Evolutionary conservation across 2,888 invertebrate genomes (phyloP).

Genomic region (Eulithis testata): DNA sequence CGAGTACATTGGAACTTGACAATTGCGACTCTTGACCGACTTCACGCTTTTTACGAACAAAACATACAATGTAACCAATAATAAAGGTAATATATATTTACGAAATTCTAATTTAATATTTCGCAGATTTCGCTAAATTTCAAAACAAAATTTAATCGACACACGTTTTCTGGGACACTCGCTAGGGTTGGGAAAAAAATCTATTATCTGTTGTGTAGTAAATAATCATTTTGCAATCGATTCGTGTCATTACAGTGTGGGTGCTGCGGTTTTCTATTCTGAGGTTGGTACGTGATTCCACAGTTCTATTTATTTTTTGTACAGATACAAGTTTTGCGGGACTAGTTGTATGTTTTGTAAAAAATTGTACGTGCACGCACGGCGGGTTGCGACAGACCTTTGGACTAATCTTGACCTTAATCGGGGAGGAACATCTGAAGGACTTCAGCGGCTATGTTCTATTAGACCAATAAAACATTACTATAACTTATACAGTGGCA

Average conservation of each 20-base stretch:
- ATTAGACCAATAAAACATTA: neutral
- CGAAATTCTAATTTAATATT: conserved; percentile 76
- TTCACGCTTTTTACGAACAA: conserved; percentile 66
- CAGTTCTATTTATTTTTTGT: conserved; percentile 62
- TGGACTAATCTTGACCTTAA: conserved; percentile 38
- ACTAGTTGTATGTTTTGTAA: conserved; percentile 67
- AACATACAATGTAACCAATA: conserved; percentile 64
- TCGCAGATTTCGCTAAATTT: conserved; percentile 77
- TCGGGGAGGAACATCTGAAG: conserved; percentile 15
- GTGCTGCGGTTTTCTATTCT: conserved; percentile 76
- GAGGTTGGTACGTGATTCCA: conserved; percentile 77
- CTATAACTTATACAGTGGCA: too few species aligned
- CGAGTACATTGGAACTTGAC: conserved; percentile 15
- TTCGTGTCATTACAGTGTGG: conserved; percentile 75
- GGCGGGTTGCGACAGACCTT: conserved; percentile 32
- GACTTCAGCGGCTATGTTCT: conserved; percentile 3
- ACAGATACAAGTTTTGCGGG: conserved; percentile 67
- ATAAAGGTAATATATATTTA: conserved; percentile 49
- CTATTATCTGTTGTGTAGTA: conserved; percentile 74
- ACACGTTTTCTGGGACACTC: conserved; percentile 63
- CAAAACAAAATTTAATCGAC: conserved; percentile 73
- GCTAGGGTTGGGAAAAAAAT: conserved; percentile 69
- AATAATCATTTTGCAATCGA: conserved; percentile 81
- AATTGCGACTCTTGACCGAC: conserved; percentile 59
- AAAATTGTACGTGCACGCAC: conserved; percentile 69